Percentiles rank a stretch among this genome's conserved stretches.
These are phyloP conservation scores for Leptinotarsa tumamoca DNA, from an alignment of 2,888 invertebrate species.

Conservation along the genomic window DNA sequence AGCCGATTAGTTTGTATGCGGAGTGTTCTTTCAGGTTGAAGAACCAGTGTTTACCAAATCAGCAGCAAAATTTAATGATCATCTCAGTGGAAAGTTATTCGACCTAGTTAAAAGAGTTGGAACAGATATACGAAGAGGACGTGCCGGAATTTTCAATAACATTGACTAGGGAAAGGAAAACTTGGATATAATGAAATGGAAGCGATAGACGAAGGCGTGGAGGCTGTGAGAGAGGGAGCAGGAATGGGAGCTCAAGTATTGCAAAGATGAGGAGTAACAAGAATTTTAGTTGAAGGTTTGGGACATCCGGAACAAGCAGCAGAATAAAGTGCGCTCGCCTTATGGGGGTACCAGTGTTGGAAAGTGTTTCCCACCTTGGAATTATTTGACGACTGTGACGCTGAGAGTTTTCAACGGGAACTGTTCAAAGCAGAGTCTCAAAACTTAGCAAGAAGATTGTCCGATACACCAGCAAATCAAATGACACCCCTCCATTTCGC, in stretches of 20 bases:
- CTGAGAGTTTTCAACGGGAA: slow-evolving; percentile 74
- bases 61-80: too few relatives aligned
- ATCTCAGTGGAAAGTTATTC: slow-evolving; percentile 66
- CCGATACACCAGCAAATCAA: slow-evolving; percentile 82
- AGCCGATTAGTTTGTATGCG: too few relatives aligned
- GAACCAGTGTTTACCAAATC: too few relatives aligned
- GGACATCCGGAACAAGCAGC: slow-evolving; percentile 75
- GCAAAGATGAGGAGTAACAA: slow-evolving; percentile 66
- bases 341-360: slow-evolving; percentile 74
- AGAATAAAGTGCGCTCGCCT: slow-evolving; percentile 73
- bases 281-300: slow-evolving; percentile 72
- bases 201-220: slow-evolving; percentile 76
- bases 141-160: slow-evolving; percentile 71
- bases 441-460: slow-evolving; percentile 80
- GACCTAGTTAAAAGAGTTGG: slow-evolving; percentile 71
- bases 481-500: slow-evolving; percentile 84
- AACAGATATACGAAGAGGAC: slow-evolving; percentile 63
- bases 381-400: slow-evolving; percentile 69
- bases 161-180: slow-evolving; percentile 74
- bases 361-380: slow-evolving; percentile 68
- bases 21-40: too few relatives aligned
- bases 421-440: slow-evolving; percentile 76
- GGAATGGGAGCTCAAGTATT: slow-evolving; percentile 70
- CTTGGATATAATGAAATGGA: slow-evolving; percentile 75
- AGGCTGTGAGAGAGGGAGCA: slow-evolving; percentile 77